Conservation (phyloP, 2,888 invertebrate species). For the Candidula unifasciata region DNA sequence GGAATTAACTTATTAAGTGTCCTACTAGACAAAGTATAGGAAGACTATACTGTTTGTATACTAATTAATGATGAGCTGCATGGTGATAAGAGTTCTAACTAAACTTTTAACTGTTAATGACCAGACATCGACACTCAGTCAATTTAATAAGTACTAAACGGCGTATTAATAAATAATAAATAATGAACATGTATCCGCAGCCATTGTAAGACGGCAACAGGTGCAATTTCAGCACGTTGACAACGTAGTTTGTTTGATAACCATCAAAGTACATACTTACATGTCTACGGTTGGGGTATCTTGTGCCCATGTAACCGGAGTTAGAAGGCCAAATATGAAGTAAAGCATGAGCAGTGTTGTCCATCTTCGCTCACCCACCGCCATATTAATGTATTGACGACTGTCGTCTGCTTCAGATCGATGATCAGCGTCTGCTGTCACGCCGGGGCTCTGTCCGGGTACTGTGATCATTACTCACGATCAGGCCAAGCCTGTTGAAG, state of each 20-base stretch:
- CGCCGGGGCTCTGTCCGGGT: neutral
- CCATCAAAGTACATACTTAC: neutral
- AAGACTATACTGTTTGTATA: too few species aligned
- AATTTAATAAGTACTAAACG: neutral
- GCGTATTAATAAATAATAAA: neutral
- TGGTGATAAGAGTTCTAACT: too few species aligned
- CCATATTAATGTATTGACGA: conserved; percentile 10
- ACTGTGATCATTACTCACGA: neutral
- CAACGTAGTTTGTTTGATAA: neutral
- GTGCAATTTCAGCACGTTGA: neutral
- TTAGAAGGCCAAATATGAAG: neutral
- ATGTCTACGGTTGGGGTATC: neutral
- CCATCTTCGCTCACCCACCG: neutral
- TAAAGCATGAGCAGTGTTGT: neutral
- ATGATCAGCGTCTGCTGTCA: neutral
- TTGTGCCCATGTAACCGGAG: neutral
- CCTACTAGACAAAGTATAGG: too few species aligned
- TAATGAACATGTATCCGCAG: neutral
- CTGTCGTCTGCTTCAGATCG: neutral
- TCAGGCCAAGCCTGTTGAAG: too few species aligned
- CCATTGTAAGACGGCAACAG: neutral
- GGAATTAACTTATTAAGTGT: too few species aligned
- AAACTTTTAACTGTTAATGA: too few species aligned
- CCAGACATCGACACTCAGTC: too few species aligned
- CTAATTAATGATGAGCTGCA: too few species aligned